Evolutionary conservation across 2,797 vertebrate species (phyloP), one percentile per base, ranked within the genome.

Genomic region (Spinus olivaceus): DNA sequence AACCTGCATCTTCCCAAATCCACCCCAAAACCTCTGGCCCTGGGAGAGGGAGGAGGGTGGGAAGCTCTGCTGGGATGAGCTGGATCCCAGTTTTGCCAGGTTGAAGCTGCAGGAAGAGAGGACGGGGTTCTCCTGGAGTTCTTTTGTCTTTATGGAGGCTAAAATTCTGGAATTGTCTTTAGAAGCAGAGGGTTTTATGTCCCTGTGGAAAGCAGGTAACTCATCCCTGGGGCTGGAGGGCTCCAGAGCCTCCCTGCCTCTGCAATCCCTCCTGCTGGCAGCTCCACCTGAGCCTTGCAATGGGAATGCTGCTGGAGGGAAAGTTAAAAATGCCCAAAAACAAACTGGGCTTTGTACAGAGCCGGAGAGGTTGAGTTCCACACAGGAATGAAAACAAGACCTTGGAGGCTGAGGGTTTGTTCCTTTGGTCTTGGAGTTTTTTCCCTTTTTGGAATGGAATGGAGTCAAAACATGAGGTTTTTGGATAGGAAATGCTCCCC

Each of bases 401-500:
- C 25, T 74, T n/a, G 30, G 19, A 54, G n/a, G 47, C 14, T 0
- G 2, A 80, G 51, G 33, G 2, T 18, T 37, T 47, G 74, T 35
- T 69, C 7, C 7, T 39, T 30, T 41, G 10, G 25, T 14, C 18
- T 9, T 54, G 54, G 13, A 61, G 17, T 10, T 2, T 4, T 49
- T 47, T 4, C 5, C 11, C 2, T 8, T 22, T 28, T 70, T 66
- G 79, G 66, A 65, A 44, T 72, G 88, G 93, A 94, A 81, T 57
- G 37, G 90, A 94, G 85, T 81, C 81, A 77, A 85, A 92, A 66
- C 47, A 83, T 86, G 54, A 35, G 2, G 37, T 32, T 33, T 94
- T 93, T 91, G 93, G 92, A 83, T 51, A 8, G 83, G 33, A 80
- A 80, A 94, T 16, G 41, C 28, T 96, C 78, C 73, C 46, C 81